Evolutionary conservation across 2,797 vertebrate genomes (phyloP).

Genomic region (Cryptoblepharus egeriae): DNA sequence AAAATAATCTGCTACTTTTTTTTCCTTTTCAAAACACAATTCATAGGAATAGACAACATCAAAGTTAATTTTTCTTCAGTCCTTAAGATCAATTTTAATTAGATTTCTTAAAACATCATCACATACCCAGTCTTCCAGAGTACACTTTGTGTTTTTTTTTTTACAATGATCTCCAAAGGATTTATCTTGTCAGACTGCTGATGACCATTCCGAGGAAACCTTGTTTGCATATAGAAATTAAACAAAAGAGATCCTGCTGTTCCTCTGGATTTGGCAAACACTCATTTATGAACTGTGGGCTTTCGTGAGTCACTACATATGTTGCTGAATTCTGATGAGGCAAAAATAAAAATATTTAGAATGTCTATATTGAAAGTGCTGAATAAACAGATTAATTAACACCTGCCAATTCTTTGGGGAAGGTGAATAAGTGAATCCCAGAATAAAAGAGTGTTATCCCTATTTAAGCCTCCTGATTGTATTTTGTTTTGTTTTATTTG

Average conservation of each 20-base stretch:
- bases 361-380: neutral
- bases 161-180: neutral
- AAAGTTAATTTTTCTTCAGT: neutral
- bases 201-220: neutral
- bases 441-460: neutral
- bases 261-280: neutral
- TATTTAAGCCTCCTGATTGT: neutral
- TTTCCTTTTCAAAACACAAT: neutral
- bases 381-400: constrained; percentile 16
- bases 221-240: neutral
- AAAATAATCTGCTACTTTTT: neutral
- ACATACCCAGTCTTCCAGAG: neutral
- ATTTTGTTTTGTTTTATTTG: constrained; percentile 1
- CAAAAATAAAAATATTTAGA: constrained; percentile 1
- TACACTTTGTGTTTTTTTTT: neutral
- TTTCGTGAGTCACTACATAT: neutral
- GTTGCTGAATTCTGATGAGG: constrained; percentile 10
- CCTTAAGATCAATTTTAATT: neutral
- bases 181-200: neutral
- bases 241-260: neutral
- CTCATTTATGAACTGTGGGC: neutral
- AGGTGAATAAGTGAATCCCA: constrained; percentile 3
- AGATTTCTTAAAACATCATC: neutral
- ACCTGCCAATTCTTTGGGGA: neutral
- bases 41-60: neutral